These are phyloP conservation scores for Sinonovacula constricta DNA, from an alignment of 1,140 invertebrate species.

Conservation along the genomic window DNA sequence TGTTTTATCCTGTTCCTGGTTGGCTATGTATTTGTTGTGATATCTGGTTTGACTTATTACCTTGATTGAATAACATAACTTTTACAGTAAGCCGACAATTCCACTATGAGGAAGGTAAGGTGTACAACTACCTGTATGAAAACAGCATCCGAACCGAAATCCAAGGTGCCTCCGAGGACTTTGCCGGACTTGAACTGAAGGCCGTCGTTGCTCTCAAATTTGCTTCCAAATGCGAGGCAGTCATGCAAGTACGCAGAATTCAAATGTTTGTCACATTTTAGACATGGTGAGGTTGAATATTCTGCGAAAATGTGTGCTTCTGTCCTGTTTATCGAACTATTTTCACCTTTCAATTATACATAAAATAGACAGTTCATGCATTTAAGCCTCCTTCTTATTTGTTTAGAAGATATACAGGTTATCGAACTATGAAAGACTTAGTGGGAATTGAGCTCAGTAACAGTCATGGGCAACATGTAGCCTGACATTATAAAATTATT, in stretches of 20 bases:
- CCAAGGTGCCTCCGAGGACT: conserved; percentile 80
- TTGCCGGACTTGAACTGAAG: conserved; percentile 79
- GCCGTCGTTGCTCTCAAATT: conserved; percentile 82
- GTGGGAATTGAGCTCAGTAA: too few relatives aligned
- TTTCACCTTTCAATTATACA: too few relatives aligned
- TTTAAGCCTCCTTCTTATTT: too few relatives aligned
- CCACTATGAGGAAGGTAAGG: conserved; percentile 81
- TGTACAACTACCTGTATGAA: conserved; percentile 83
- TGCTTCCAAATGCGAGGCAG: conserved; percentile 82
- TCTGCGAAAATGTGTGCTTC: too few relatives aligned
- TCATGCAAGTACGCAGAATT: conserved; percentile 80
- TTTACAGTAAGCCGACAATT: conserved; percentile 67
- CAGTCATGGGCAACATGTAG: too few relatives aligned
- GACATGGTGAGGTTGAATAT: too few relatives aligned
- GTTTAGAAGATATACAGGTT: too few relatives aligned
- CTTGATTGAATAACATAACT: background rate
- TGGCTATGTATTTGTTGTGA: background rate
- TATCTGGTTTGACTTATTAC: background rate
- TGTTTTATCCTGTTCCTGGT: background rate
- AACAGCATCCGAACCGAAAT: conserved; percentile 81
- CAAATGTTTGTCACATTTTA: too few relatives aligned
- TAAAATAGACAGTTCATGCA: too few relatives aligned
- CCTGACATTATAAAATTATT: too few relatives aligned
- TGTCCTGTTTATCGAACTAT: too few relatives aligned
- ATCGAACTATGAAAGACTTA: too few relatives aligned